Base-by-base conservation (phyloP, 2,888 invertebrate species). In the Drosophila merina region DNA sequence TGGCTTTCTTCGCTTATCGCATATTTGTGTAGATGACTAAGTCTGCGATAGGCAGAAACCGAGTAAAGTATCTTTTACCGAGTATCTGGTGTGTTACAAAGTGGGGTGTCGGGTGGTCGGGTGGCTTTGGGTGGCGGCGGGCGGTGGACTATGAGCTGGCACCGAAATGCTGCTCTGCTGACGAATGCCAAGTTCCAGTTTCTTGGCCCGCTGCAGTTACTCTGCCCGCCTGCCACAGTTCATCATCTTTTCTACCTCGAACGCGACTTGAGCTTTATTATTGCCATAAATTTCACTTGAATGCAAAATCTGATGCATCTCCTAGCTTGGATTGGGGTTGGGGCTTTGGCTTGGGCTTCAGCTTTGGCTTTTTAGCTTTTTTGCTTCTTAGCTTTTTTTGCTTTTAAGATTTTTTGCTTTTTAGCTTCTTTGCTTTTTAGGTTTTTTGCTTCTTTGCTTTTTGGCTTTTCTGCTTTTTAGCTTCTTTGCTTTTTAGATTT, bases 211-310 rank as follows among this genome's bases (percentile, higher is more conserved):
- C 14, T 40, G 47, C 47, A 47, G 26, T 26, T 38, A 8, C 12
- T 10, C 38, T 12, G 10, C n/a, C 14, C 36, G 14, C 5, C 4
- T 28, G 26, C 38, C 50, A 42, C 42, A 45, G 63, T 64, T 64
- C 63, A 66, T 66, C 67, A 64, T 64, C 60, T 70, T 70, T 86
- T 20, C 20, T 82, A 82, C 84, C 82, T 86, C 82, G 82, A 82
- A 82, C 74, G 81, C 86, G 75, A 86, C 86, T 86, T 80, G 80
- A 82, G 82, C 86, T 82, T 82, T 86, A 82, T 82, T 84, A 80
- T 86, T 83, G 81, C 71, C 84, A 82, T 86, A 86, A 82, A 82
- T 82, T 82, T 82, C 86, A 84, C 86, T 82, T 82, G 82, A 82
- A 82, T 84, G 82, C 84, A 86, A 82, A 82, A 82, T 82, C 84